A percentile compares a stretch with the other conserved stretches of the same genome.
These are phyloP conservation scores for Cotesia vestalis DNA, from an alignment of 1,140 invertebrate genomes.

Conservation along the genomic window DNA sequence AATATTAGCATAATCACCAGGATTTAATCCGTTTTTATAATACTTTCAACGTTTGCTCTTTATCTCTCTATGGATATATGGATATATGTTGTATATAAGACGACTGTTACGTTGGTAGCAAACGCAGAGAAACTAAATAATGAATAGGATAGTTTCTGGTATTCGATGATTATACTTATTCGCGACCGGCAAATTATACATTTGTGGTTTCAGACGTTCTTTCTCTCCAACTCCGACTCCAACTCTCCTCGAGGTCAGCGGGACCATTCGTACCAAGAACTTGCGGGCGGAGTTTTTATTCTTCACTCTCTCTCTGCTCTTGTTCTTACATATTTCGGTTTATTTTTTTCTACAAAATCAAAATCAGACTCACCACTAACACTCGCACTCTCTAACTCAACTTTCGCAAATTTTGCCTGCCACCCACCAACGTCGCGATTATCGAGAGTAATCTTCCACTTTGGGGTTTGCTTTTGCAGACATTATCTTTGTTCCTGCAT, in stretches of 20 bases:
- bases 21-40: slow-evolving; percentile 58
- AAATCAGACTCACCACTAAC: neutral
- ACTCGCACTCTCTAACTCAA: too few relatives aligned
- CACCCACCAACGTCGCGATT: slow-evolving; percentile 52
- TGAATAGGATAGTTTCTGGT: slow-evolving; percentile 66
- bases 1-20: slow-evolving; percentile 65
- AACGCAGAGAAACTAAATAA: slow-evolving; percentile 64
- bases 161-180: slow-evolving; percentile 65
- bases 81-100: neutral
- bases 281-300: slow-evolving; percentile 48
- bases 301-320: slow-evolving; percentile 18
- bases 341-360: slow-evolving; percentile 21
- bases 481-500: slow-evolving; percentile 28
- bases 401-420: neutral
- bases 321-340: neutral
- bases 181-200: slow-evolving; percentile 64
- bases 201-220: slow-evolving; percentile 56
- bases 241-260: slow-evolving; percentile 8
- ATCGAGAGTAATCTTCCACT: slow-evolving; percentile 67
- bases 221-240: neutral
- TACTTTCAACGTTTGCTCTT: slow-evolving; percentile 34
- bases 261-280: slow-evolving; percentile 42
- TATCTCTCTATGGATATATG: neutral
- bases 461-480: slow-evolving; percentile 56
- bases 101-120: slow-evolving; percentile 56